A percentile compares a stretch with the other conserved stretches of the same genome.
These are phyloP conservation scores for Chrysopa pallens DNA, from an alignment of 1,140 invertebrate species.

Conservation along the genomic window DNA sequence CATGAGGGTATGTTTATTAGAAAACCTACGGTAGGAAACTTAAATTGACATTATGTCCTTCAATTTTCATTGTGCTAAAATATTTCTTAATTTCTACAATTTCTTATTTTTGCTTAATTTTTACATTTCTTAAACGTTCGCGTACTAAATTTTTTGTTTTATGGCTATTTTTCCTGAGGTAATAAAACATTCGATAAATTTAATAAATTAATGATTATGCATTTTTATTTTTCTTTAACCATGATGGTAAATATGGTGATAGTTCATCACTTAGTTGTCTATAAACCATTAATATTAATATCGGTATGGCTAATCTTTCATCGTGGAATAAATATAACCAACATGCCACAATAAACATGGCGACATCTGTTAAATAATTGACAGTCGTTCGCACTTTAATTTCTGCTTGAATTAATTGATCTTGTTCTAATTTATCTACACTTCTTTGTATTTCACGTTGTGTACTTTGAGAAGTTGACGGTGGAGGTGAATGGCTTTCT, in stretches of 20 bases:
- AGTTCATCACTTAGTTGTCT: slow-evolving; percentile 47
- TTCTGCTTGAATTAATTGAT: slow-evolving; percentile 26
- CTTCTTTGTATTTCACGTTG: slow-evolving; percentile 23
- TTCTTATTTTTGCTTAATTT: too few species aligned
- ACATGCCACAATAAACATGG: slow-evolving; percentile 47
- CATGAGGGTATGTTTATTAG: too few species aligned
- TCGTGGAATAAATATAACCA: slow-evolving; percentile 64
- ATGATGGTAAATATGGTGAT: slow-evolving; percentile 23
- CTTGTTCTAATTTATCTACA: too few species aligned
- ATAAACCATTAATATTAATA: slow-evolving; percentile 55
- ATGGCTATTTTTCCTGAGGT: too few species aligned
- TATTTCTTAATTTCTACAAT: too few species aligned
- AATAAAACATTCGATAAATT: background rate
- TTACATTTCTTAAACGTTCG: too few species aligned
- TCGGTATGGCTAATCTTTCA: slow-evolving; percentile 52
- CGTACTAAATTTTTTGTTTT: too few species aligned
- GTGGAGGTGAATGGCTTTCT: background rate
- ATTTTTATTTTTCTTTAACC: slow-evolving; percentile 16
- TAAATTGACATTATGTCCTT: too few species aligned
- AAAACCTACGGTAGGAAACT: too few species aligned
- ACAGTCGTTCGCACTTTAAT: slow-evolving; percentile 42
- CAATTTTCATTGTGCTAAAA: too few species aligned
- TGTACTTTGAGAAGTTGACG: background rate
- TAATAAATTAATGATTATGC: background rate
- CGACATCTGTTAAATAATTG: slow-evolving; percentile 48